Conservation (phyloP, 2,113 vertebrate species). For the Pelodiscus sinensis region DNA sequence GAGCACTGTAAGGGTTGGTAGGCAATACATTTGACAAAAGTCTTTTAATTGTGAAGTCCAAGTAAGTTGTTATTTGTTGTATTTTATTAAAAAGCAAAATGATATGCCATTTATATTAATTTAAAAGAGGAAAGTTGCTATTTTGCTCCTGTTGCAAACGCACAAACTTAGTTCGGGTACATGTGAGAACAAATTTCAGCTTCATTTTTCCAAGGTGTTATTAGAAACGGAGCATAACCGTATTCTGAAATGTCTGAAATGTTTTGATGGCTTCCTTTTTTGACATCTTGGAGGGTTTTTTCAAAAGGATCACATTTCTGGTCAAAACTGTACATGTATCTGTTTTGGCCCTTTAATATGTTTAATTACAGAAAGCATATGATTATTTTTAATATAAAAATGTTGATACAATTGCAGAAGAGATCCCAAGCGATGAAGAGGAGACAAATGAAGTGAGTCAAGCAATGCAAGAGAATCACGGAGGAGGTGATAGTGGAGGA, state of each 20-base stretch:
- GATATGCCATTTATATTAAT: not conserved
- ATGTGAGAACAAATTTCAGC: not conserved
- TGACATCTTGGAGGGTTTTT: not conserved
- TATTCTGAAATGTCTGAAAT: not conserved
- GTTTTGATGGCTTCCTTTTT: constrained; percentile 2
- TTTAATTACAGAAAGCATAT: not conserved
- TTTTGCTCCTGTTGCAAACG: not conserved
- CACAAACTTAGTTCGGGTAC: not conserved
- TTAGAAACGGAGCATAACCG: not conserved
- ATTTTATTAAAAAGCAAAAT: not conserved
- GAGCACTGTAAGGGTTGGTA: not conserved
- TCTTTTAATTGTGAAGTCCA: not conserved
- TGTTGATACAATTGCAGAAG: constrained; percentile 80
- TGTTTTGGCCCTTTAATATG: not conserved
- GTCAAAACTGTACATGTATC: not conserved
- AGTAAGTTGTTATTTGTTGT: not conserved
- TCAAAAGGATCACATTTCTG: not conserved
- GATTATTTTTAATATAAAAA: not conserved
- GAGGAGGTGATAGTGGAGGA: constrained; percentile 74
- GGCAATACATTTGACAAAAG: not conserved
- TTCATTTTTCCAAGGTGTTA: not conserved
- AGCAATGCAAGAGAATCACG: constrained; percentile 80
- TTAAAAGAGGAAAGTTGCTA: not conserved
- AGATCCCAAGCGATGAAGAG: constrained; percentile 96
- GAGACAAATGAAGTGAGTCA: constrained; percentile 82